Base-by-base conservation (phyloP, 2,113 vertebrate species). In the Thalassarche chlororhynchos region DNA sequence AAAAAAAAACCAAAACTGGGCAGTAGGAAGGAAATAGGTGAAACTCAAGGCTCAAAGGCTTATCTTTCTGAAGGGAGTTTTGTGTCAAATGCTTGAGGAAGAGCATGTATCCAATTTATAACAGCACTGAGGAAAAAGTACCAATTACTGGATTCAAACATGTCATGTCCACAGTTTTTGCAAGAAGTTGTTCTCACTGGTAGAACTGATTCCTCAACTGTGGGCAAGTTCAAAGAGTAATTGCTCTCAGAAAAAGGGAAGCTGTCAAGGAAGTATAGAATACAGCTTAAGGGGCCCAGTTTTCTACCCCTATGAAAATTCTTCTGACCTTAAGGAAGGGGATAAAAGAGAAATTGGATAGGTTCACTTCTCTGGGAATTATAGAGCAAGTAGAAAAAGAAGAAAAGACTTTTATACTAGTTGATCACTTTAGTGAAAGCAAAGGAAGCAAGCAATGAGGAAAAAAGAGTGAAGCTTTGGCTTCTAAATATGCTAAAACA, bases 201-300 rank as follows among this genome's bases (percentile, higher is more conserved):
- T 61, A 52, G 40, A 81, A 77, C 6, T 2, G 40, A 81, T 87
- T 91, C 36, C 64, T 82, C 46, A 68, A 3, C 20, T 88, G 24
- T 66, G 75, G 61, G 75, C 26, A 85, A 58, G 31, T 90, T 82
- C 62, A 87, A 91, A 65, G 24, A 78, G n/a, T 70, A 95, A 81
- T 91, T 93, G 64, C 54, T 87, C 40, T 90, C 49, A 74, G 60
- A 66, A 92, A 86, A 75, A 78, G 20, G 4, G 51, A 85, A 82
- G 12, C 14, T 92, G 65, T 57, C 78, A 87, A 79, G 62, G 44
- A 70, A 70, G 24, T 32, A 54, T 4, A 85, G 38, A 75, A 57
- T 34, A 87, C 65, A 90, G 24, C 6, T 54, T 62, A 85, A 61
- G 11, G 10, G 18, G 13, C 3, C 14, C 11, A 62, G 5, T 75